Percentiles rank a stretch among this genome's conserved stretches.
These are phyloP conservation scores for Frankliniella fusca DNA, from an alignment of 2,888 invertebrate genomes.

Conservation along the genomic window DNA sequence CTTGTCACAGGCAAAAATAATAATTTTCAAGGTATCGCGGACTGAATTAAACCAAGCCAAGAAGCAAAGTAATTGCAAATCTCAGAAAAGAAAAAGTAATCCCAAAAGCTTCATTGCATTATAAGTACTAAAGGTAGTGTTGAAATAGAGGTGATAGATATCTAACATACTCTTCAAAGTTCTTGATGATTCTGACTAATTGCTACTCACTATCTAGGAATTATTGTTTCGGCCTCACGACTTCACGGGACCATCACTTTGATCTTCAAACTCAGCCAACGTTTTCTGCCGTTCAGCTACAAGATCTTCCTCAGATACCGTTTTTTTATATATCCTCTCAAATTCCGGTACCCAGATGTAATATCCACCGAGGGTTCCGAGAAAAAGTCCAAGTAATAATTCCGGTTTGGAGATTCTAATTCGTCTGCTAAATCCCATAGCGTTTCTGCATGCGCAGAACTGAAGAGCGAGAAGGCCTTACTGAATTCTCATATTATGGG, in stretches of 20 bases:
- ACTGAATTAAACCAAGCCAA: background rate
- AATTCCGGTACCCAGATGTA: background rate
- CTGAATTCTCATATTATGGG: too few species aligned
- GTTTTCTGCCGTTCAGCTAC: background rate
- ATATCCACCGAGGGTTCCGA: background rate
- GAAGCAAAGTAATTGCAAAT: too few species aligned
- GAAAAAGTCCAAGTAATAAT: background rate
- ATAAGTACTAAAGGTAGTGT: background rate
- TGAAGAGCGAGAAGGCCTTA: too few species aligned
- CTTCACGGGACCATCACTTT: background rate
- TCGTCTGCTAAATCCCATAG: background rate
- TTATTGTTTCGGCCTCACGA: too few species aligned
- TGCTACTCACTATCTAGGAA: too few species aligned
- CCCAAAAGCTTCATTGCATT: background rate
- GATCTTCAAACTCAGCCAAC: background rate
- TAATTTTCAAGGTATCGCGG: background rate
- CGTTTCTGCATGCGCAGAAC: too few species aligned
- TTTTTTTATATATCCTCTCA: background rate
- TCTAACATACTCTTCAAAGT: background rate
- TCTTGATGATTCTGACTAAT: background rate
- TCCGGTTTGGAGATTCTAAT: background rate
- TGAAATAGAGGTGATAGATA: background rate
- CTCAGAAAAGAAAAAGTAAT: background rate
- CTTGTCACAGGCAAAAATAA: background rate
- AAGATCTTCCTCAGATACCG: background rate